phyloP scores from a whole-genome alignment of 1,140 invertebrate genomes.

The Aculops lycopersici region DNA sequence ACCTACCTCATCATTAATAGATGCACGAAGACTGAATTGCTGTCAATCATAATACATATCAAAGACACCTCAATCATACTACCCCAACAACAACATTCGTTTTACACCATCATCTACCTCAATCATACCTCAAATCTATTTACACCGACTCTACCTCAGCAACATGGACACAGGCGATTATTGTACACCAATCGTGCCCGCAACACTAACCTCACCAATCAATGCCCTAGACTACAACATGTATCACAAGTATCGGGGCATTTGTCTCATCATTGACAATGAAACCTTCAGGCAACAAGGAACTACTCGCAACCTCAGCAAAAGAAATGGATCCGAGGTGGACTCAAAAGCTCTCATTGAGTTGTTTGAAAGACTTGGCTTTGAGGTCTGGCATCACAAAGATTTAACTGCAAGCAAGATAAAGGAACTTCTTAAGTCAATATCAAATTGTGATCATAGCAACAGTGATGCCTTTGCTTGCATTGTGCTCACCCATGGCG shows the following conservation, averaged over 20 bases:
- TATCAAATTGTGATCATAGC: not conserved
- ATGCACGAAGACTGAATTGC: too few species aligned
- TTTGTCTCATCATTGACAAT: not conserved
- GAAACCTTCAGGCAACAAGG: not conserved
- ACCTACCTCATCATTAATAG: too few species aligned
- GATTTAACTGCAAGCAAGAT: not conserved
- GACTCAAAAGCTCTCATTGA: not conserved
- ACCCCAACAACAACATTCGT: too few species aligned
- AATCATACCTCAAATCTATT: too few species aligned
- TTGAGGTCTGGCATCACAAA: not conserved
- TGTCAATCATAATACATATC: too few species aligned
- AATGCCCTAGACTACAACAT: not conserved
- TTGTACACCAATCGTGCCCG: too few species aligned
- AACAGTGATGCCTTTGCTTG: not conserved
- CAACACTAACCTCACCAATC: not conserved
- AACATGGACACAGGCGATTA: too few species aligned
- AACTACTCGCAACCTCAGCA: not conserved
- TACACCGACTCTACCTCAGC: too few species aligned
- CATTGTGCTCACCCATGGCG: not conserved
- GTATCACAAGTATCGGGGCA: not conserved
- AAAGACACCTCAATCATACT: too few species aligned
- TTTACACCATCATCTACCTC: too few species aligned
- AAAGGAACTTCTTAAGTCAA: not conserved
- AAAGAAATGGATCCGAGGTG: not conserved
- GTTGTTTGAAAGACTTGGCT: not conserved